Percentiles rank a stretch among this genome's conserved stretches.
phyloP scores from a whole-genome alignment of 2,888 invertebrate genomes.

The Heteropelma amictum region DNA sequence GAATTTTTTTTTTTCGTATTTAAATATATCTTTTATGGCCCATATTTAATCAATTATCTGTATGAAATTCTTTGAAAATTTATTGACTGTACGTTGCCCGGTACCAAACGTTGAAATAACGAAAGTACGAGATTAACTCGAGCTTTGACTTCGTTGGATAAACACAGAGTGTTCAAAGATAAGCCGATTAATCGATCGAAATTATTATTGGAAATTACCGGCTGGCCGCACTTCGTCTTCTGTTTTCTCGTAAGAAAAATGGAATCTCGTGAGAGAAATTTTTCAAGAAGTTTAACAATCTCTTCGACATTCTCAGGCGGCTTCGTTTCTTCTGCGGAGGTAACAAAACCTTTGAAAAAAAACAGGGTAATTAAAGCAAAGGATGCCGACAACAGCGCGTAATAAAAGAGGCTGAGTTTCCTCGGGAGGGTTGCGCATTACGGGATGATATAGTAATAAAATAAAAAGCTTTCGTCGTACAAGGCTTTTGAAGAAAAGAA shows the following conservation, averaged over 20 bases:
- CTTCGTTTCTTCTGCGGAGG: constrained; percentile 55
- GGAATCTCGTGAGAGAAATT: background rate
- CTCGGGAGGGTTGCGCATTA: constrained; percentile 68
- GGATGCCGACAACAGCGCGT: constrained; percentile 75
- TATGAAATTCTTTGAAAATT: too few species aligned
- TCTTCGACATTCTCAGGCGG: constrained; percentile 1
- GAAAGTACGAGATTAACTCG: too few species aligned
- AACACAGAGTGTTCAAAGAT: too few species aligned
- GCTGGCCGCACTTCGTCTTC: constrained; percentile 1
- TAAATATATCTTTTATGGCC: too few species aligned
- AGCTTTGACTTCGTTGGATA: too few species aligned
- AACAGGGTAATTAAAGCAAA: constrained; percentile 77
- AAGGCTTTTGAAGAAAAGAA: constrained; percentile 51
- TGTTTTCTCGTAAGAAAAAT: constrained; percentile 29
- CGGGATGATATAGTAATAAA: constrained; percentile 72
- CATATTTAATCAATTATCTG: too few species aligned
- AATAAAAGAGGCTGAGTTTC: constrained; percentile 74
- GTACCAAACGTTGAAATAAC: too few species aligned
- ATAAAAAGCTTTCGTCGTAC: constrained; percentile 70
- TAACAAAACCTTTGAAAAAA: constrained; percentile 65
- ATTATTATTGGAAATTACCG: too few species aligned
- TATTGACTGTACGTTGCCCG: too few species aligned
- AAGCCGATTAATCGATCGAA: too few species aligned
- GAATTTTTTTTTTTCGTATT: too few species aligned
- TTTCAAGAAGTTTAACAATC: background rate